Evolutionary conservation across 1,140 invertebrate genomes (phyloP), one percentile per base, ranked within the genome.

Genomic region (Ceratosolen solmsi): DNA sequence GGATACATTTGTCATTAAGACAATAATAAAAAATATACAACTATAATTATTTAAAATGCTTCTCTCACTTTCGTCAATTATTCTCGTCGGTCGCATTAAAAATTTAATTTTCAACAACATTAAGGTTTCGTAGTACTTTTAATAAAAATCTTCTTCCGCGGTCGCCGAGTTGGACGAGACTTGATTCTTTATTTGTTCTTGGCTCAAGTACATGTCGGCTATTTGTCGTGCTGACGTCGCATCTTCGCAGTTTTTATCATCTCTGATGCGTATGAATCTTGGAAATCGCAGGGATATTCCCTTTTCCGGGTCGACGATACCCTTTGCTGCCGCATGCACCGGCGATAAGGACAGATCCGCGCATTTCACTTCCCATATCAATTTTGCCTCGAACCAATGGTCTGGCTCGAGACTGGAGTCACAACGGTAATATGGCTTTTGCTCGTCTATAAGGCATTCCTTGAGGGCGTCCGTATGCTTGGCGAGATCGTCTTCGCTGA

Each of bases 331-430:
- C 88, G 93, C 94, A 89, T 99, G 98, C 58, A 97, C 95, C 22
- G 99, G 98, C 20, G 98, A 99, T 36, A 99, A 93, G 11, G 98
- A 99, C 33, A 99, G 93, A 93, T 99, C 99, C 0, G 99, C 99
- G 91, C 98, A 99, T 92, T 99, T 99, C 13, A 99, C 94, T 93
- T 99, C 99, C 98, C 98, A 99, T 20, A 99, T 97, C 90, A 97
- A 94, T 9, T 95, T 94, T 5, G 97, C 93, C 85, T 97, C 96
- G 91, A 99, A 98, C 98, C 99, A 99, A 88, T 96, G 96, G 92
- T 99, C 98, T 15, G 99, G 97, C 85, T 95, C 93, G 75, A 96
- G 92, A 41, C 92, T 92, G 5, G 89, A 85, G 89, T 98, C 97
- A 87, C 93, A 98, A 68, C 95, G 93, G 88, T 98, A 99, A 89